Conservation (phyloP, 2,888 invertebrate species). For the Ligdia adustata region DNA sequence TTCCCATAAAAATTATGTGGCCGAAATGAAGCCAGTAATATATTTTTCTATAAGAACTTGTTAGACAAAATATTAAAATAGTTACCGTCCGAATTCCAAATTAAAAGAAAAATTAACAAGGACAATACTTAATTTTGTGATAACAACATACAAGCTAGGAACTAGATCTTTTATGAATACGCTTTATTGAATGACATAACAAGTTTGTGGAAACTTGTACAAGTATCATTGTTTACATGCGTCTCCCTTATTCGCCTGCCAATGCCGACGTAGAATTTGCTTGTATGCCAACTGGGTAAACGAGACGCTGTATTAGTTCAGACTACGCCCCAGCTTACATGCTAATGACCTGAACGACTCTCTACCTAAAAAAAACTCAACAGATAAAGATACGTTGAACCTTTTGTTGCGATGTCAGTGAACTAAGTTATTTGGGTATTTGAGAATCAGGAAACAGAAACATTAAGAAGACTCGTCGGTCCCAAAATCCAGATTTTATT, state of each 20-base stretch:
- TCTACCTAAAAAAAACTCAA: constrained; percentile 13
- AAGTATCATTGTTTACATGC: constrained; percentile 29
- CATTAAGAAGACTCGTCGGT: neutral
- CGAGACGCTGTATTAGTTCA: constrained; percentile 6
- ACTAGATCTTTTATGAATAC: neutral
- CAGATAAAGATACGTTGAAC: constrained; percentile 22
- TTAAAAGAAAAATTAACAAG: no score
- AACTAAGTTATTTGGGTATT: constrained; percentile 17
- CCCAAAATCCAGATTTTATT: constrained; percentile 2
- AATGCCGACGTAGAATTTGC: constrained; percentile 21
- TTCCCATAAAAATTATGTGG: no score
- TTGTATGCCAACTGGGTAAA: constrained; percentile 31
- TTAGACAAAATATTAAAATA: no score
- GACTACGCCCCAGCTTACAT: constrained; percentile 1
- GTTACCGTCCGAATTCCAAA: no score
- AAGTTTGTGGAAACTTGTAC: no score
- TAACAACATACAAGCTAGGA: no score
- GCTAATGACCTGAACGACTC: constrained; percentile 27
- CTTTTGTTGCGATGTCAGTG: constrained; percentile 10
- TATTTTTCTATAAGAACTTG: neutral
- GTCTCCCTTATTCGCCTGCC: constrained; percentile 9
- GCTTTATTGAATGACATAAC: constrained; percentile 3
- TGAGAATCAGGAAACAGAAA: constrained; percentile 18
- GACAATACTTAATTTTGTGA: no score
- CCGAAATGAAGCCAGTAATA: no score